phyloP scores from a whole-genome alignment of 2,113 vertebrate species.

The Climacteris rufus region DNA sequence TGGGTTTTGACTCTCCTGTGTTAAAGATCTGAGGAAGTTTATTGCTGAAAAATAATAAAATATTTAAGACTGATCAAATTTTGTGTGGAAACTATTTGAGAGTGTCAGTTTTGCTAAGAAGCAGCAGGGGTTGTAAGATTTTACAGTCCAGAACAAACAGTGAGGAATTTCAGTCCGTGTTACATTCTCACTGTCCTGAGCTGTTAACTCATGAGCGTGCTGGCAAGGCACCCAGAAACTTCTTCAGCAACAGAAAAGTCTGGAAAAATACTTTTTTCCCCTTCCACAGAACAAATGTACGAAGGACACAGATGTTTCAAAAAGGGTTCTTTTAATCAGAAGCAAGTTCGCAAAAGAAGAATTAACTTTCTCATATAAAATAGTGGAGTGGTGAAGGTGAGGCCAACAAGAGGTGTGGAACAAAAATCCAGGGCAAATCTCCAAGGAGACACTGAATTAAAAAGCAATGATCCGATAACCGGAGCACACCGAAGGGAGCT shows the following conservation, averaged over 20 bases:
- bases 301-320: not conserved
- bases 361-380: conserved; percentile 66
- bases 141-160: conserved; percentile 52
- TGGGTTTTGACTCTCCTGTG: rapidly evolving
- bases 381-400: conserved; percentile 54
- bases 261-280: not conserved
- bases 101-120: conserved; percentile 26
- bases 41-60: not conserved
- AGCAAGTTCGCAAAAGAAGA: conserved; percentile 56
- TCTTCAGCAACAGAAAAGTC: not conserved
- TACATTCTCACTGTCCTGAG: conserved; percentile 15
- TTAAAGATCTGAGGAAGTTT: not conserved
- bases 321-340: conserved; percentile 47
- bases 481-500: not conserved
- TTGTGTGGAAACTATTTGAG: conserved; percentile 14
- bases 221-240: conserved; percentile 26
- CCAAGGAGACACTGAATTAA: conserved; percentile 30
- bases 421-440: conserved; percentile 25
- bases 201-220: not conserved
- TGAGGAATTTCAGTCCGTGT: not conserved
- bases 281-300: not conserved
- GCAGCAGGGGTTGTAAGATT: conserved; percentile 28
- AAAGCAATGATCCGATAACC: not conserved
- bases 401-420: conserved; percentile 52
- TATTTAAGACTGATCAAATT: conserved; percentile 1